Evolutionary conservation across 2,113 vertebrate species (phyloP).

Genomic region (Mobula birostris): DNA sequence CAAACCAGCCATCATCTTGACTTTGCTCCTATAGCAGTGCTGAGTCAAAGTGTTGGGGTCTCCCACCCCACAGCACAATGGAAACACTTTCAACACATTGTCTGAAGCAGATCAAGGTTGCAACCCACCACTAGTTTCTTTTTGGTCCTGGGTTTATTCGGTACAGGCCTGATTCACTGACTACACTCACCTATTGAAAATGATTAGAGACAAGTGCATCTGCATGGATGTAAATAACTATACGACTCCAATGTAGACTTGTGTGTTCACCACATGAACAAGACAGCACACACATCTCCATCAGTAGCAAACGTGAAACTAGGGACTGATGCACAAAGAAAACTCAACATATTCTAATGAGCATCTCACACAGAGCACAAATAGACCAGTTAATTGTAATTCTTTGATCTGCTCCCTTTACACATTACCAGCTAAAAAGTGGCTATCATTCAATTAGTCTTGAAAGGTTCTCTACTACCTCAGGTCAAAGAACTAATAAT

Average conservation of each 20-base stretch:
- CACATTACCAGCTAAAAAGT: slow-evolving; percentile 19
- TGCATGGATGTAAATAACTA: not conserved
- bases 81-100: not conserved
- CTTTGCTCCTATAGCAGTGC: too few relatives aligned
- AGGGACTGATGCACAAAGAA: not conserved
- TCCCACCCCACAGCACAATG: not conserved
- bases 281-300: not conserved
- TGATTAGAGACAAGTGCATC: not conserved
- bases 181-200: not conserved
- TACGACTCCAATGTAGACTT: not conserved
- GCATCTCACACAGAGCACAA: not conserved
- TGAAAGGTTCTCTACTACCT: slow-evolving; percentile 11
- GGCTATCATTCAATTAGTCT: slow-evolving; percentile 31
- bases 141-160: not conserved
- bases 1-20: too few relatives aligned
- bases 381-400: not conserved
- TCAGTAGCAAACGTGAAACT: not conserved
- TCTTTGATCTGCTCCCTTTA: not conserved
- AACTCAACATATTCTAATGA: not conserved
- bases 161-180: too few relatives aligned
- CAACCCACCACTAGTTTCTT: not conserved
- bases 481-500: not conserved
- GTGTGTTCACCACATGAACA: not conserved
- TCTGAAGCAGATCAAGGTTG: not conserved
- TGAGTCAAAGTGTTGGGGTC: not conserved